Evolutionary conservation across 2,888 invertebrate genomes (phyloP), one percentile per base, ranked within the genome.

Genomic region (Napeogenes sylphis): DNA sequence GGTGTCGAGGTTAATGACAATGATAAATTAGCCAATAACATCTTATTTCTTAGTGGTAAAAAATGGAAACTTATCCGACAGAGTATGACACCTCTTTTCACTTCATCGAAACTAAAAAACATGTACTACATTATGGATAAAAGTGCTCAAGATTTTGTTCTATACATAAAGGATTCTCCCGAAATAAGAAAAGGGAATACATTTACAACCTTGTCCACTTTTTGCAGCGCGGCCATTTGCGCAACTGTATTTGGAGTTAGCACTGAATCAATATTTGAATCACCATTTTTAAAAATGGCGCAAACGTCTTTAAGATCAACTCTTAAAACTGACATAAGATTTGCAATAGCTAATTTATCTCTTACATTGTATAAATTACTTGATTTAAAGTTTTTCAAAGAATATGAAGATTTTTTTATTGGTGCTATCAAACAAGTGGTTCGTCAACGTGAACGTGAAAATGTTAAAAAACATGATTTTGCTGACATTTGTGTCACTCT

Each of bases 71-170:
- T 83, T 14, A 71, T 85, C 13, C 72, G 86, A n/a, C 84, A 83
- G 55, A 83, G 77, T 59, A 69, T 88, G 68, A 78, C 80, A 0
- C 83, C 87, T 0, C 73, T 82, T 0, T 87, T 87, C 65, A 84
- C 85, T 0, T 71, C 79, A 0, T 68, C 75, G 0, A 87, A 85
- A 67, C 72, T 87, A 14, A 82, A 75, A 59, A 82, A 80, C 38
- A 83, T 87, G 84, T 85, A 79, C 65, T 79, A 79, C 57, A 80
- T 84, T 2, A 76, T 86, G 10, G 81, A 79, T 14, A 82, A 79
- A 60, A 77, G 80, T 47, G 81, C 80, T 0, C 71, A 75, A 59
- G 83, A 84, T 56, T 84, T 82, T 53, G 72, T 81, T 1, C 70
- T 77, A 4, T 76, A 68, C 56, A 64, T 84, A 13, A 74, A 73